These are phyloP conservation scores for Yponomeuta cagnagella DNA, from an alignment of 2,888 invertebrate species.

Conservation along the genomic window DNA sequence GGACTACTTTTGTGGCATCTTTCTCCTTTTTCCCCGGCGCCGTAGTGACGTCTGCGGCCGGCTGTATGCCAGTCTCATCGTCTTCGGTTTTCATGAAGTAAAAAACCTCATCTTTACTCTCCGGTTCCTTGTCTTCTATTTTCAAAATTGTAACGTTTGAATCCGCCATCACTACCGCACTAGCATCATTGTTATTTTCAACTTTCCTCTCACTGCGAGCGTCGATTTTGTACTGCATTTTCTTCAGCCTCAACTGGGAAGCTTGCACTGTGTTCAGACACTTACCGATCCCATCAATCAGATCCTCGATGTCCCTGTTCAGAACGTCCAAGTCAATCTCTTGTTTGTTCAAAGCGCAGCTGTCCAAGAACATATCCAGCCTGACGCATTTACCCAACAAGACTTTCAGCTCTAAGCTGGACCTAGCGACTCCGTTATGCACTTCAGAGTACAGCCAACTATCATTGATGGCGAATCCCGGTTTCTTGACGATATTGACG, in stretches of 20 bases:
- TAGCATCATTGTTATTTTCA: conserved; percentile 27
- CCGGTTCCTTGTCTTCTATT: conserved; percentile 54
- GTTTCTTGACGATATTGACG: conserved; percentile 34
- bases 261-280: conserved; percentile 50
- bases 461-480: conserved; percentile 42
- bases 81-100: conserved; percentile 64
- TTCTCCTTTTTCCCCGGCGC: conserved; percentile 59
- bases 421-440: conserved; percentile 53
- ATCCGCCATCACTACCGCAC: conserved; percentile 27
- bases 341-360: conserved; percentile 55
- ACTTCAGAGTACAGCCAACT: conserved; percentile 64
- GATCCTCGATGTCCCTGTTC: conserved; percentile 54
- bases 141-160: conserved; percentile 35
- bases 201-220: conserved; percentile 22
- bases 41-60: conserved; percentile 46
- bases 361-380: conserved; percentile 61
- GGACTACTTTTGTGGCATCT: conserved; percentile 53
- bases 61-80: conserved; percentile 28
- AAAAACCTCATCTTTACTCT: conserved; percentile 64
- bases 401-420: conserved; percentile 54
- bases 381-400: conserved; percentile 53
- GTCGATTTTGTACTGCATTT: conserved; percentile 45
- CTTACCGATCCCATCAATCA: conserved; percentile 53
- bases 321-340: conserved; percentile 49
- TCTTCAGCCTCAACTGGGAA: conserved; percentile 56